A percentile compares a stretch with the other conserved stretches of the same genome.
phyloP scores from a whole-genome alignment of 1,140 invertebrate species.

The Galleria mellonella region DNA sequence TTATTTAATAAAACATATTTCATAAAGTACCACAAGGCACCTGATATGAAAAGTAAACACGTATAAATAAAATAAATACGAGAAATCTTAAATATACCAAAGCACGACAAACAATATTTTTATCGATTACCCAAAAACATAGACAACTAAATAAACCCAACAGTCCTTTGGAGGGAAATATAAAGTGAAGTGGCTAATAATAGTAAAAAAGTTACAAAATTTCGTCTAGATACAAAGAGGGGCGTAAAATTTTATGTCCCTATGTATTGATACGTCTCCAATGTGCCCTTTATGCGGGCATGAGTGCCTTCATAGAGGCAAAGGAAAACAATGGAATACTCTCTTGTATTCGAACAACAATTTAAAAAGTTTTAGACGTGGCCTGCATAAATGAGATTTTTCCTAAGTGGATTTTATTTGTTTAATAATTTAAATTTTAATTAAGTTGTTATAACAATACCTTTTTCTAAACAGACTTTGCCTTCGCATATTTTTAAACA shows the following conservation, averaged over 20 bases:
- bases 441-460: no score
- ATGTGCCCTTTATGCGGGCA: not conserved
- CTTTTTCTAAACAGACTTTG: no score
- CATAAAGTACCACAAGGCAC: no score
- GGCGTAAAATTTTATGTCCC: slow-evolving; percentile 10
- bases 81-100: not conserved
- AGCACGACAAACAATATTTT: not conserved
- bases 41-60: no score
- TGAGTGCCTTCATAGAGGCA: not conserved
- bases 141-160: slow-evolving; percentile 4
- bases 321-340: slow-evolving; percentile 4
- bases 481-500: no score
- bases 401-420: no score
- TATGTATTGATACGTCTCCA: not conserved
- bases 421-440: no score
- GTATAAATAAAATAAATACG: no score
- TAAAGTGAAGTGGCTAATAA: slow-evolving; percentile 10
- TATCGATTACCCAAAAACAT: slow-evolving; percentile 2
- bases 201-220: slow-evolving; percentile 13
- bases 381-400: not conserved
- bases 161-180: not conserved
- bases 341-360: slow-evolving; percentile 4
- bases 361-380: slow-evolving; percentile 5
- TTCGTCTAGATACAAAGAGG: slow-evolving; percentile 3
- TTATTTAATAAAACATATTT: no score